Conservation (phyloP, 2,797 vertebrate species). For the Siniperca obscura region DNA sequence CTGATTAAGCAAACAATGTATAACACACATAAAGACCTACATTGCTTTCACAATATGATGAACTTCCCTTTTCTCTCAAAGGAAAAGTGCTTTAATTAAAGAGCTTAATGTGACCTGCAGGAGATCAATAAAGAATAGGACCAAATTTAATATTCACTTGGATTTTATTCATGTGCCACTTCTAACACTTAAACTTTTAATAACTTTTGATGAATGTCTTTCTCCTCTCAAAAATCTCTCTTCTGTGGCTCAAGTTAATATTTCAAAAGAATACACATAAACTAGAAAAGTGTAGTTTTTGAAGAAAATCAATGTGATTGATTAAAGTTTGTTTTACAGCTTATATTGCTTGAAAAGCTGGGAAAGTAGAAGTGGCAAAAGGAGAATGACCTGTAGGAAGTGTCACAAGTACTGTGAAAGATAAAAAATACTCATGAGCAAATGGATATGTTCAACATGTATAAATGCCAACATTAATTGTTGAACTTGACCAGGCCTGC, state of each 20-base stretch:
- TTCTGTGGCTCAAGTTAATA: neutral
- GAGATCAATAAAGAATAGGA: constrained; percentile 30
- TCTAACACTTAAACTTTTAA: constrained; percentile 36
- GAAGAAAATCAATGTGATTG: neutral
- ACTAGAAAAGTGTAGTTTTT: neutral
- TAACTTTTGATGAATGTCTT: constrained; percentile 22
- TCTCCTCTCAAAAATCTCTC: neutral
- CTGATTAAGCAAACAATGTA: neutral
- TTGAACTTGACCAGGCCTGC: neutral
- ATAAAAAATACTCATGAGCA: neutral
- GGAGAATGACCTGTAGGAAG: neutral
- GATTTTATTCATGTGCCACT: constrained; percentile 32
- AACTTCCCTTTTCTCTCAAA: constrained; percentile 32
- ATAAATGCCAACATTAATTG: neutral
- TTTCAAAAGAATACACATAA: neutral
- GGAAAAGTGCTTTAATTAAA: constrained; percentile 8
- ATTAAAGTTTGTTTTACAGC: neutral
- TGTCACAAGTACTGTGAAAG: neutral
- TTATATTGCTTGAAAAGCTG: neutral
- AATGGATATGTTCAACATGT: neutral
- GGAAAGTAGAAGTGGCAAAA: neutral
- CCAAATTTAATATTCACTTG: constrained; percentile 32
- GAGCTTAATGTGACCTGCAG: constrained; percentile 20
- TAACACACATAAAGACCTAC: neutral
- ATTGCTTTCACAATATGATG: constrained; percentile 13